A percentile compares a stretch with the other conserved stretches of the same genome.
phyloP scores from a whole-genome alignment of 2,113 vertebrate genomes.

The Mustela nigripes region DNA sequence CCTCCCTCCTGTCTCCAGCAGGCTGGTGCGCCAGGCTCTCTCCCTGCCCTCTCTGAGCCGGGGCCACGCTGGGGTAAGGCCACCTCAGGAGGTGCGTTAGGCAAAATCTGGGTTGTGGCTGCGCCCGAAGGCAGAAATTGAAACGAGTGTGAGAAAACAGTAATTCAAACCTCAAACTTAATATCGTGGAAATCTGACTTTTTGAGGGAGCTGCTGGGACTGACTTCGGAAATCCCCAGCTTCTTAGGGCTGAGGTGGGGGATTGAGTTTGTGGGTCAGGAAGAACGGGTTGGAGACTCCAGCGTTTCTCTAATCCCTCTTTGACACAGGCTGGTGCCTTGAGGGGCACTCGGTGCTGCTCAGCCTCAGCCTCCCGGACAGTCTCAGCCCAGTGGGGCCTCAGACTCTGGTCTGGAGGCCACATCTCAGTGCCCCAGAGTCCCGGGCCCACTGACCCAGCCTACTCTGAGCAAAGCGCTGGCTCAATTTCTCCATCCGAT shows the following conservation, averaged over 20 bases:
- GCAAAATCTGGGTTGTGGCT: background rate
- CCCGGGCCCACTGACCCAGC: background rate
- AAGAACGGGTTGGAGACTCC: rapidly evolving
- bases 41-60: background rate
- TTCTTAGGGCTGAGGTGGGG: background rate
- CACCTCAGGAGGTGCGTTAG: background rate
- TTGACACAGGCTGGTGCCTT: background rate
- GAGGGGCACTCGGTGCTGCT: rapidly evolving
- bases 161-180: background rate
- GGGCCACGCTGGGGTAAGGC: rapidly evolving
- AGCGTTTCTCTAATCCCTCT: background rate
- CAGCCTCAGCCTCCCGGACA: background rate
- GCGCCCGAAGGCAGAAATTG: background rate
- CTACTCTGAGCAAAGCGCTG: background rate
- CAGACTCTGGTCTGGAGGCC: background rate
- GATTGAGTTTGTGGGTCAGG: background rate
- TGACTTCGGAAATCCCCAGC: background rate
- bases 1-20: background rate
- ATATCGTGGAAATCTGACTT: background rate
- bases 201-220: background rate
- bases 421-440: rapidly evolving
- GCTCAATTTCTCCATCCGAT: background rate
- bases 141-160: background rate
- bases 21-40: background rate
- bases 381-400: background rate